These are phyloP conservation scores for Pemphigus obesinymphae DNA, from an alignment of 1,140 invertebrate genomes.

Conservation along the genomic window DNA sequence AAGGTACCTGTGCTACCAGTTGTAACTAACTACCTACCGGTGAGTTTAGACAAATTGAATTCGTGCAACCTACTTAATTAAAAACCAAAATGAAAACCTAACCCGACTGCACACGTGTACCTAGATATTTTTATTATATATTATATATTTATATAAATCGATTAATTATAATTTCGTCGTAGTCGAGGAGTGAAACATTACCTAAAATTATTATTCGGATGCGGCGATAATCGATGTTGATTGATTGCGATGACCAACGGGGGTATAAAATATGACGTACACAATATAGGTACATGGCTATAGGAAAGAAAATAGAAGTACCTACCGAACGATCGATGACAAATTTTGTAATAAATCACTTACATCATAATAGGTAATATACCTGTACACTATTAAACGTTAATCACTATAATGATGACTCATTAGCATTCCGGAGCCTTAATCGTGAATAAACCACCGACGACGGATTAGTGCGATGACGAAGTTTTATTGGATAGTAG, in stretches of 20 bases:
- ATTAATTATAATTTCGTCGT: constrained; percentile 16
- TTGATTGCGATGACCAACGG: constrained; percentile 32
- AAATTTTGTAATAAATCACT: constrained; percentile 38
- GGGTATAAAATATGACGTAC: not conserved
- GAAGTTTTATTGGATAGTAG: not conserved
- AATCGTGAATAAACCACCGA: not conserved
- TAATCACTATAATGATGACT: no score
- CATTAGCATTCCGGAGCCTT: constrained; percentile 7
- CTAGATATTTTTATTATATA: not conserved
- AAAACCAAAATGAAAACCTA: not conserved
- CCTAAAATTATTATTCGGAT: constrained; percentile 29
- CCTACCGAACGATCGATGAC: constrained; percentile 11
- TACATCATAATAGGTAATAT: not conserved
- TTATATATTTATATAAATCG: not conserved
- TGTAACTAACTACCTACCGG: no score
- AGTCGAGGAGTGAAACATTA: not conserved
- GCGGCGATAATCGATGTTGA: constrained; percentile 16
- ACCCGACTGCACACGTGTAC: not conserved
- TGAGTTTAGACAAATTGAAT: constrained; percentile 32
- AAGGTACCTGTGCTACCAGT: no score
- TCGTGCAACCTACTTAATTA: constrained; percentile 23
- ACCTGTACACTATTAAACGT: not conserved
- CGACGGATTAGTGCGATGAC: not conserved
- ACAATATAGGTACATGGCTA: not conserved
- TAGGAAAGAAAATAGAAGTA: not conserved